A percentile compares a stretch with the other conserved stretches of the same genome.
phyloP scores from a whole-genome alignment of 23 tunicate species.

The Halocynthia roretzi region DNA sequence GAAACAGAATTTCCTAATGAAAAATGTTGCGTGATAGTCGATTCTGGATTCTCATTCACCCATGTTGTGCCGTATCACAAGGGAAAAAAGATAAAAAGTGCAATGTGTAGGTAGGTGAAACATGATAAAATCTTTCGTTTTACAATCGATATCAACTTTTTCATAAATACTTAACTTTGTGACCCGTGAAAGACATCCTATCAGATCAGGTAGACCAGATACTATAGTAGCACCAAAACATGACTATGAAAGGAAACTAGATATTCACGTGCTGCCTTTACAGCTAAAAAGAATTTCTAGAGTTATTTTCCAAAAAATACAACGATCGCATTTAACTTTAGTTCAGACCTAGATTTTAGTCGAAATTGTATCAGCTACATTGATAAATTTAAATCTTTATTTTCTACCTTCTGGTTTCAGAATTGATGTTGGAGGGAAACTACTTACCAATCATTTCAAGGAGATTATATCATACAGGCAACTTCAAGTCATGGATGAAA shows the following conservation, averaged over 20 bases:
- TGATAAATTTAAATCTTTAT: not conserved
- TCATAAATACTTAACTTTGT: too few relatives aligned
- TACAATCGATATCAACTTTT: too few relatives aligned
- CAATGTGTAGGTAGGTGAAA: conserved; percentile 54
- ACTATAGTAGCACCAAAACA: too few relatives aligned
- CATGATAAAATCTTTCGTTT: not conserved
- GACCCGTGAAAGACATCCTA: too few relatives aligned
- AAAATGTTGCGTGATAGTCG: conserved; percentile 86
- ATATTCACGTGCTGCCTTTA: too few relatives aligned
- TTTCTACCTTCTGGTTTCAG: conserved; percentile 8
- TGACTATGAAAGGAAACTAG: too few relatives aligned
- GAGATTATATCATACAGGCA: conserved; percentile 92
- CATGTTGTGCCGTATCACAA: conserved; percentile 93
- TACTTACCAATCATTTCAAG: conserved; percentile 91
- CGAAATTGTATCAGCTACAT: not conserved
- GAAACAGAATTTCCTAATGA: conserved; percentile 46
- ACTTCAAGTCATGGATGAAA: conserved; percentile 99
- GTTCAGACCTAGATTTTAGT: too few relatives aligned
- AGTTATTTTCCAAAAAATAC: too few relatives aligned
- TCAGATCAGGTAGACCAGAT: too few relatives aligned
- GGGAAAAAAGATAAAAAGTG: conserved; percentile 51
- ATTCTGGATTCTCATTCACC: conserved; percentile 90
- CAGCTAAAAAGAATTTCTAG: too few relatives aligned
- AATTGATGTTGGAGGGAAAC: conserved; percentile 97
- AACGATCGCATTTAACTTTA: too few relatives aligned